Percentiles rank a stretch among this genome's conserved stretches.
phyloP scores from a whole-genome alignment of 2,797 vertebrate genomes.

The Tadarida brasiliensis region DNA sequence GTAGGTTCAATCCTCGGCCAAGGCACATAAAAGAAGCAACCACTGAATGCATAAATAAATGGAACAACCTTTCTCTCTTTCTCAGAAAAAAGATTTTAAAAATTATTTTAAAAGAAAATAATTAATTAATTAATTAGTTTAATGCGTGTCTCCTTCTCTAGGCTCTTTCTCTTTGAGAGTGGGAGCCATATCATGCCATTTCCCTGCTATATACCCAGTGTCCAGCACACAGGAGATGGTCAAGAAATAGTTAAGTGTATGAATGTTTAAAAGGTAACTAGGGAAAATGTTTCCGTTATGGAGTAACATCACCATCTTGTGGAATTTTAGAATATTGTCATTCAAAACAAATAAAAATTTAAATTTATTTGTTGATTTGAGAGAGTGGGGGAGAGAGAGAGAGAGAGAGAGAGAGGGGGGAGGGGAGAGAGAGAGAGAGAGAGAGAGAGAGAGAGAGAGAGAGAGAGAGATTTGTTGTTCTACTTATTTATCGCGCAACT shows the following conservation, averaged over 20 bases:
- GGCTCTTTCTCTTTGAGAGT: not conserved
- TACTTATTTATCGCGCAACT: not conserved
- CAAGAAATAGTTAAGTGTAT: not conserved
- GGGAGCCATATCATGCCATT: not conserved
- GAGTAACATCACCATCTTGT: slow-evolving; percentile 68
- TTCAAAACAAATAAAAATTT: not conserved
- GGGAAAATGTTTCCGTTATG: slow-evolving; percentile 1
- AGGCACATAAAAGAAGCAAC: not conserved
- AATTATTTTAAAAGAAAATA: not conserved
- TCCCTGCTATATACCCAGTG: not conserved
- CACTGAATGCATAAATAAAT: not conserved
- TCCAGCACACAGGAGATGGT: not conserved
- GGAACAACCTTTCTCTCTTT: not conserved
- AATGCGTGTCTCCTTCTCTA: not conserved
- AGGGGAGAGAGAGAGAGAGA: no score
- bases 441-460: no score
- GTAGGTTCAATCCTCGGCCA: not conserved
- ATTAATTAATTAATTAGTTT: not conserved
- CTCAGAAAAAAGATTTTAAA: not conserved
- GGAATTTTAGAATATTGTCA: slow-evolving; percentile 41
- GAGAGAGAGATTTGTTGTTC: not conserved
- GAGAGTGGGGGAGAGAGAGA: not conserved
- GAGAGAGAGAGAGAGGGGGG: no score
- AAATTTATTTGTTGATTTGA: not conserved
- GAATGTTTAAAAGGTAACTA: not conserved